Evolutionary conservation across 1,140 invertebrate genomes (phyloP), one percentile per base, ranked within the genome.

Genomic region (Brachionus plicatilis): DNA sequence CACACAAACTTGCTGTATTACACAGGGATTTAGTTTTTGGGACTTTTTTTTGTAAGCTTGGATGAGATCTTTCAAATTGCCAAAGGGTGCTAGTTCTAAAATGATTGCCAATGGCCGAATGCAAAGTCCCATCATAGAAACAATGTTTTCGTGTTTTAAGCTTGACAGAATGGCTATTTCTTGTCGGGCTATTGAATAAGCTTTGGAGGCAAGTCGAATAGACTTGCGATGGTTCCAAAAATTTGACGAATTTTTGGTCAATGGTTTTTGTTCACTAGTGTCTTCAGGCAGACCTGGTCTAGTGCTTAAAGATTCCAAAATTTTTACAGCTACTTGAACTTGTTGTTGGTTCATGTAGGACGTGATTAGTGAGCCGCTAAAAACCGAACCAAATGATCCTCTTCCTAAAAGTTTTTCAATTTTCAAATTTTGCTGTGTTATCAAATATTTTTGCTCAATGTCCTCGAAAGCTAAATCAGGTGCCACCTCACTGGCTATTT

Each of bases 331-430:
- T 17, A 68, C 56, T 41, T 37, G 14, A 41, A 80, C 41, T 11
- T 27, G 17, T 11, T 27, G 17, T 9, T 70, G 24, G 14, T 47
- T 47, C 43, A 27, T 66, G 90, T 9, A 89, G 88, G 85, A 92
- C 89, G 93, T 86, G 84, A 93, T 92, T 89, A 94, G 94, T 2
- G 92, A 92, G 17, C 92, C 96, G 87, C 93, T 93, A 88, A 96
- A 97, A 1, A 99, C 97, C 88, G 97, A 96, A 1, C 97, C 97
- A 91, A 99, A 99, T 0, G 96, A 96, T 0, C 97, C 97, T 45
- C 96, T 92, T 0, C 97, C 97, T n/a, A 97, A 87, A 89, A 87
- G 95, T 90, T 84, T 92, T 0, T 94, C 94, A 75, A 93, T 90
- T 45, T 93, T 92, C 4, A 99, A 92, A 84, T 93, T 92, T 56